phyloP scores from a whole-genome alignment of 2,797 vertebrate genomes.

The Labeo calbasu region DNA sequence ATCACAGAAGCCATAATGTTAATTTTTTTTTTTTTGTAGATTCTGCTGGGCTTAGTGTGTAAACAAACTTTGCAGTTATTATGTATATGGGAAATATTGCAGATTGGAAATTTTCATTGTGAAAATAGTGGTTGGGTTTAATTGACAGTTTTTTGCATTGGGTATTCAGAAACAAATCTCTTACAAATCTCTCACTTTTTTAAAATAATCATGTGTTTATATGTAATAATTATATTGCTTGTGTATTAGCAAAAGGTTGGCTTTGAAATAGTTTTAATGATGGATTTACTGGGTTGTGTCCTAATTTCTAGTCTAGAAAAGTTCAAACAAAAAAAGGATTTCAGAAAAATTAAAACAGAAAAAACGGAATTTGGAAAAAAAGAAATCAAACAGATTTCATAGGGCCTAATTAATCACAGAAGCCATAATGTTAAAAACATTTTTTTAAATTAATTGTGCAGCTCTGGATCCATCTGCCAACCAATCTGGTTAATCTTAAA shows the following conservation, averaged over 20 bases:
- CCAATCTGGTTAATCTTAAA: neutral
- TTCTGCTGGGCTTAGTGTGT: neutral
- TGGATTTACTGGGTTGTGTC: constrained; percentile 8
- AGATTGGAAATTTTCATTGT: neutral
- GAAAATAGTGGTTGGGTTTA: neutral
- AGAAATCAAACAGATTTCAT: too few relatives aligned
- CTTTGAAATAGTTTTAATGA: constrained; percentile 5
- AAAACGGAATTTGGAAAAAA: too few relatives aligned
- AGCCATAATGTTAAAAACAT: too few relatives aligned
- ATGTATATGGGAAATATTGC: neutral
- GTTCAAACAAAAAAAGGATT: too few relatives aligned
- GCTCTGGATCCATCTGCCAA: neutral
- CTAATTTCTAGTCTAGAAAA: neutral
- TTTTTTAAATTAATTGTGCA: neutral
- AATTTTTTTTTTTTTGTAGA: too few relatives aligned
- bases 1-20: too few relatives aligned
- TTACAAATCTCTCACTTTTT: neutral
- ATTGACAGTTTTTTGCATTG: neutral
- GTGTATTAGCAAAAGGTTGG: neutral
- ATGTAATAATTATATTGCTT: neutral
- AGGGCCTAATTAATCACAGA: too few relatives aligned
- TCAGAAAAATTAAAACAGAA: too few relatives aligned
- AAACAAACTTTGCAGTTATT: neutral
- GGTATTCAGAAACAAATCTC: neutral
- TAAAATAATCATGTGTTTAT: neutral